Percentiles rank a stretch among this genome's conserved stretches.
phyloP scores from a whole-genome alignment of 2,888 invertebrate species.

The Blastobasis lacticolella region DNA sequence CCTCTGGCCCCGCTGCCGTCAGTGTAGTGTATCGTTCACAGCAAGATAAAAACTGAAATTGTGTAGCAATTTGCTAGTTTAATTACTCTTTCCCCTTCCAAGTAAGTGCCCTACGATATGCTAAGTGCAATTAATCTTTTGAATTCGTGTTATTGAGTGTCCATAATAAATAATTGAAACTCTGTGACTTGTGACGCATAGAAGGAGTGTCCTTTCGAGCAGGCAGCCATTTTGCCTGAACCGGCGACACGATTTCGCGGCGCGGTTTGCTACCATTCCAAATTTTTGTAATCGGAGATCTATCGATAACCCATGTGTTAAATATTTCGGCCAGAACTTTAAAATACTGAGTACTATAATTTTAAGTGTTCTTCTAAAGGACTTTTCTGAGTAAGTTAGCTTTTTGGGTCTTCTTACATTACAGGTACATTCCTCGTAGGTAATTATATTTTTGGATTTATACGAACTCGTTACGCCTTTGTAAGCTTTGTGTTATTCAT shows the following conservation, averaged over 20 bases:
- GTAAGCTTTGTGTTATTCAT: neutral
- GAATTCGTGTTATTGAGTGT: constrained; percentile 38
- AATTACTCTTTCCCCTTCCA: constrained; percentile 71
- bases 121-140: constrained; percentile 43
- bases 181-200: constrained; percentile 74
- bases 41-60: constrained; percentile 72
- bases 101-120: constrained; percentile 64
- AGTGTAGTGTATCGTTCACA: constrained; percentile 73
- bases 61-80: constrained; percentile 72
- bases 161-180: constrained; percentile 29
- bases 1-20: constrained; percentile 73
- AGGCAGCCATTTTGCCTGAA: constrained; percentile 73
- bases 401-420: constrained; percentile 38
- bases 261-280: constrained; percentile 49
- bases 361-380: constrained; percentile 14
- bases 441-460: constrained; percentile 41
- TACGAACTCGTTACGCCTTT: constrained; percentile 5
- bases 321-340: constrained; percentile 8
- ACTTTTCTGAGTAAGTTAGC: constrained; percentile 37
- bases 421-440: constrained; percentile 26
- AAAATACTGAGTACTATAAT: constrained; percentile 14
- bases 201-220: constrained; percentile 74
- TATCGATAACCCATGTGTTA: constrained; percentile 7
- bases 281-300: constrained; percentile 30
- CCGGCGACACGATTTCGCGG: constrained; percentile 72